Base-by-base conservation (phyloP, 2,888 invertebrate species). In the Meliscaeva auricollis region DNA sequence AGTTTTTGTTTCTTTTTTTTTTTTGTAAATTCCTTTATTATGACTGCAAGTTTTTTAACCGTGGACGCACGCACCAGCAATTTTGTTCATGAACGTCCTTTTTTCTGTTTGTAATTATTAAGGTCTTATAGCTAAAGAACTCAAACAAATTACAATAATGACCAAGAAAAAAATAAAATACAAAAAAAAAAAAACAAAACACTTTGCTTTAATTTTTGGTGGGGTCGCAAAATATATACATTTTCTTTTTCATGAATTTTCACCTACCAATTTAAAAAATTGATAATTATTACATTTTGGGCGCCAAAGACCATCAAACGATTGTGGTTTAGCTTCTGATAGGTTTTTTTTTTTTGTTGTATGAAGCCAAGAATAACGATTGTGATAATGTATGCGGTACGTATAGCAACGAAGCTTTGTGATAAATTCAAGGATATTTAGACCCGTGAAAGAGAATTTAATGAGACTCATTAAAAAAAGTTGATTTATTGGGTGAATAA, bases 91-190 rank as follows among this genome's bases (percentile, higher is more conserved):
- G 44, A 32, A 35, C 32, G 62, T 54, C 35, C 52, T 56, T 54
- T 44, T 44, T 41, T 9, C 2, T 38, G 13, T n/a, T 62, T 44
- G 44, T 46, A 15, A 56, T 64, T 32, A 72, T 74, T 84, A 72
- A 60, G 58, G 66, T 66, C 66, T 84, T 52, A 66, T 60, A 66
- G 56, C 50, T 50, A 50, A 78, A 62, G 54, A 69, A 54, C 60
- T 73, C 60, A 62, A 73, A 52, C 77, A 69, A 82, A 74, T 83
- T 56, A 78, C 69, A 70, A 70, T 74, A 69, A 74, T 78, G 73
- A 83, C 20, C 46, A 32, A n/a, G 26, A 9, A 38, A 38, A 38
- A 38, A n/a, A n/a, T n/a, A n/a, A n/a, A n/a, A 3, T 8, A 26
- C n/a, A 44, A 41, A n/a, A 22, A n/a, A 38, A 60, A 62, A 26